phyloP scores from a whole-genome alignment of 2,113 vertebrate genomes.

The Oreochromis aureus region DNA sequence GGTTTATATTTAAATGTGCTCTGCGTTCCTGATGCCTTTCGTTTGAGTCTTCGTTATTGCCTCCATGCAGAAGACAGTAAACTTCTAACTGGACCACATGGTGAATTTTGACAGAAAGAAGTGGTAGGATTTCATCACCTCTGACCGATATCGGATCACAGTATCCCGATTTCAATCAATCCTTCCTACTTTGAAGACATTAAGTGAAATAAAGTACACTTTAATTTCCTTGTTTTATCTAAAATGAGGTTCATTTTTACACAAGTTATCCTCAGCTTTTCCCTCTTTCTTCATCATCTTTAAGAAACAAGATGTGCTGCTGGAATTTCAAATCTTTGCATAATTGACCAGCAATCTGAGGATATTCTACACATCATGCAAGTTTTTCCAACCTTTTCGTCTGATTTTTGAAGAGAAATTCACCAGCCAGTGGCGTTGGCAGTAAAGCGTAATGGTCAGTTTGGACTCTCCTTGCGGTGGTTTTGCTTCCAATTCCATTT shows the following conservation, averaged over 20 bases:
- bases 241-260: not conserved
- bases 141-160: not conserved
- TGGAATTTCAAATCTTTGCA: not conserved
- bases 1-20: not conserved
- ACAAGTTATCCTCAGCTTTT: not conserved
- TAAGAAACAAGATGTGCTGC: not conserved
- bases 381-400: not conserved
- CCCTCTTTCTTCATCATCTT: not conserved
- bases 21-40: not conserved
- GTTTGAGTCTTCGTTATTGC: not conserved
- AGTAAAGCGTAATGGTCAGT: not conserved
- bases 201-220: not conserved
- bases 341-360: not conserved
- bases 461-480: not conserved
- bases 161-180: not conserved
- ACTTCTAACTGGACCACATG: not conserved
- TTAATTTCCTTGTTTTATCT: not conserved
- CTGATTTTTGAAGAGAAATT: not conserved
- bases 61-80: not conserved
- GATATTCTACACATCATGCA: not conserved
- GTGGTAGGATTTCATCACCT: not conserved
- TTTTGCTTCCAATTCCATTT: conserved; percentile 17
- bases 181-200: not conserved
- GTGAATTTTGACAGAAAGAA: not conserved
- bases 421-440: not conserved